These are phyloP conservation scores for Choreutis nemorana DNA, from an alignment of 2,888 invertebrate species.

Conservation along the genomic window DNA sequence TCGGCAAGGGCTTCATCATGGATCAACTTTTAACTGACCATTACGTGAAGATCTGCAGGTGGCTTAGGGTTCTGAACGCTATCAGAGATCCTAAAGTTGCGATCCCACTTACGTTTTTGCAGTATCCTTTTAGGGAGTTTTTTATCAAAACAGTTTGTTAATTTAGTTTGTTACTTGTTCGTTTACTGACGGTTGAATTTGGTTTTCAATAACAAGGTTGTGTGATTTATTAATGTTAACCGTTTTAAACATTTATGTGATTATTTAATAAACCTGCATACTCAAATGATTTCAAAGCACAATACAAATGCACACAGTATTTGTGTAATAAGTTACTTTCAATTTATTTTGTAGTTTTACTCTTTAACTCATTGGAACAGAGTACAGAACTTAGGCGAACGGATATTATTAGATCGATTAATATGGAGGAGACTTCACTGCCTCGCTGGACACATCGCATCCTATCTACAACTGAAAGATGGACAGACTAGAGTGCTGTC, in stretches of 20 bases:
- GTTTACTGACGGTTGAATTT: too few relatives aligned
- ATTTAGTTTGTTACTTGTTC: too few relatives aligned
- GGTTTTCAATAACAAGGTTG: too few relatives aligned
- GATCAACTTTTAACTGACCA: conserved; percentile 74
- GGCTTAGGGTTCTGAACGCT: conserved; percentile 89
- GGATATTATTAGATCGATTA: conserved; percentile 84
- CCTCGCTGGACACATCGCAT: conserved; percentile 88
- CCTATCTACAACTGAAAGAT: conserved; percentile 86
- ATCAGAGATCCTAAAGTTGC: conserved; percentile 86
- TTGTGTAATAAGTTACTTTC: neutral
- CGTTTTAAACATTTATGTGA: too few relatives aligned
- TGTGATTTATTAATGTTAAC: too few relatives aligned
- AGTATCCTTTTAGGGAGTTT: conserved; percentile 73
- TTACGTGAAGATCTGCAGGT: conserved; percentile 87
- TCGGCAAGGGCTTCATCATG: conserved; percentile 91
- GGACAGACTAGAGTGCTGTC: conserved; percentile 88
- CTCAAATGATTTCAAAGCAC: neutral
- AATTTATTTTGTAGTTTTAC: neutral
- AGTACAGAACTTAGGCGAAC: conserved; percentile 72
- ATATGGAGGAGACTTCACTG: conserved; percentile 90
- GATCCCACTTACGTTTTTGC: conserved; percentile 87
- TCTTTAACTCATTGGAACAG: conserved; percentile 19
- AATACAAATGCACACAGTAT: conserved; percentile 2
- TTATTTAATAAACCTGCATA: too few relatives aligned
- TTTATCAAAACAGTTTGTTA: too few relatives aligned